Percentiles rank a stretch among this genome's conserved stretches.
phyloP scores from a whole-genome alignment of 2,888 invertebrate species.

The Trachelus tabidus region DNA sequence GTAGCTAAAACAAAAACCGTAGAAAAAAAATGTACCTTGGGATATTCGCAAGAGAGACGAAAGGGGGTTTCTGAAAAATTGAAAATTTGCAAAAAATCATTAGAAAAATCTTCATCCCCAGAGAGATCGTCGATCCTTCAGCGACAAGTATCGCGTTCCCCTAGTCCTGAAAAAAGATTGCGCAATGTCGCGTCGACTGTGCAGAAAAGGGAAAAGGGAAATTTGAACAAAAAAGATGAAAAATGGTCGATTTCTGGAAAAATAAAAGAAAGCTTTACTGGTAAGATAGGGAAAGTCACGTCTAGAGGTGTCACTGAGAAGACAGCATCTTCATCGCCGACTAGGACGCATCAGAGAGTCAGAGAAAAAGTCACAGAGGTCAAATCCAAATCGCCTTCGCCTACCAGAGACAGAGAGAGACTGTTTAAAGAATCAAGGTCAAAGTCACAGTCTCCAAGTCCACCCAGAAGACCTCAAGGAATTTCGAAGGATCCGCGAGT shows the following conservation, averaged over 20 bases:
- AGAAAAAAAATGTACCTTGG: background rate
- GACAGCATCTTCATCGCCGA: conserved; percentile 12
- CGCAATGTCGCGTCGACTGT: background rate
- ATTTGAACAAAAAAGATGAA: background rate
- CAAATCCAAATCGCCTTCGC: conserved; percentile 35
- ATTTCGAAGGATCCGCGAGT: background rate
- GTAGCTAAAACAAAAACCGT: background rate
- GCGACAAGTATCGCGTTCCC: conserved; percentile 13
- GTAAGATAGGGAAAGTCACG: background rate
- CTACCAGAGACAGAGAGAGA: conserved; percentile 22
- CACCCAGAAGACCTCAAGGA: conserved; percentile 6
- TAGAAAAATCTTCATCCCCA: background rate
- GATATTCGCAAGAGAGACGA: background rate
- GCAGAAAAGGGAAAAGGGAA: background rate
- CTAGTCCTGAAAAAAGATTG: conserved; percentile 8
- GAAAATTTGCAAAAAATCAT: background rate
- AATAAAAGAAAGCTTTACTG: background rate
- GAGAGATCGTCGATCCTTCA: background rate
- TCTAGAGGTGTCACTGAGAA: background rate
- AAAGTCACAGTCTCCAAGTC: conserved; percentile 10
- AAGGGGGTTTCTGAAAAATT: background rate
- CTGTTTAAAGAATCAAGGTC: background rate
- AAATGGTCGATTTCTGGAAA: background rate
- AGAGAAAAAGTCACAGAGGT: conserved; percentile 9
- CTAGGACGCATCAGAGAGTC: conserved; percentile 8